Base-by-base conservation (phyloP, 1,140 invertebrate genomes). In the Drosophila baimaii region DNA sequence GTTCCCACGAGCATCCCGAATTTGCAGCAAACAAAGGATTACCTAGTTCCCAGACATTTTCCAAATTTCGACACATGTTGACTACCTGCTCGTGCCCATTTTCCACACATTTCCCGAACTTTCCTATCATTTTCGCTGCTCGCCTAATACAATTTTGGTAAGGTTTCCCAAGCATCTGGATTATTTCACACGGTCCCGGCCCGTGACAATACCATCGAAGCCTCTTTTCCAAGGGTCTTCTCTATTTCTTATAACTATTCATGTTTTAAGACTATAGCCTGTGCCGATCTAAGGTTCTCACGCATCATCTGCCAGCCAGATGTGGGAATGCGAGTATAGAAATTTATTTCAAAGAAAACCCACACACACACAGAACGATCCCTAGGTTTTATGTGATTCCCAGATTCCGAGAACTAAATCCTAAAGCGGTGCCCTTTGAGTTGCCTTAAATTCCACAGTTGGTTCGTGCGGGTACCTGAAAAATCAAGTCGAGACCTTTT, bases 131-230 rank as follows among this genome's bases (percentile, higher is more conserved):
- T 13, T 27, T 39, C 17, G 2, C 65, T 71, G 68, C 10, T 10
- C 0, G 43, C 51, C 68, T 49, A 21, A 7, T 71, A 57, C 1
- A 23, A 21, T 23, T 58, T 57, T 71, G 5, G 2, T 4, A 12
- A 27, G 41, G 65, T 71, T 70, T 71, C 68, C 66, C 41, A 71
- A 71, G 65, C 51, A 58, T 70, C 21, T 27, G 33, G 7, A 71
- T 41, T 58, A 71, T 71, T 71, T 71, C 68, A 71, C 68, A 71
- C 68, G 68, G 43, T 71, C n/a, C 13, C 13, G 56, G 65, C 65
- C 68, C 65, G 68, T 49, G 68, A 31, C 65, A 71, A 39, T 35
- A n/a, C 15, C 15, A 25, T 5, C 4, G 17, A 35, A 15, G 51
- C 21, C 21, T 46, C 17, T 55, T 31, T 68, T 37, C 33, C 15